Percentiles rank a stretch among this genome's conserved stretches.
These are phyloP conservation scores for Phengaris alcon DNA, from an alignment of 2,888 invertebrate species.

Conservation along the genomic window DNA sequence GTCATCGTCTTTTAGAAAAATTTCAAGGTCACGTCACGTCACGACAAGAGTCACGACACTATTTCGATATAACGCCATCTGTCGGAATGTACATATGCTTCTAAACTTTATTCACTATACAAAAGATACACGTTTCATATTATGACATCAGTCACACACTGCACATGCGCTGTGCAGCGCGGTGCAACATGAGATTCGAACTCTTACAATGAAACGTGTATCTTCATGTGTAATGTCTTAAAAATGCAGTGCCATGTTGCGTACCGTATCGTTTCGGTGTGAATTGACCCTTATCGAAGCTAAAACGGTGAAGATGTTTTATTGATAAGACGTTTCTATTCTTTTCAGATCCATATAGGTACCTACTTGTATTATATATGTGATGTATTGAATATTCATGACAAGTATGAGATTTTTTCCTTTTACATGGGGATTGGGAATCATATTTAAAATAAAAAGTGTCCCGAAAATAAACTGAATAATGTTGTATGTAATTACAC, in stretches of 20 bases:
- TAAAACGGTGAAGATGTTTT: background rate
- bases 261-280: too few species aligned
- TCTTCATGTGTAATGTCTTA: too few species aligned
- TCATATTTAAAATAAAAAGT: background rate
- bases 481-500: background rate
- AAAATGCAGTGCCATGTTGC: too few species aligned
- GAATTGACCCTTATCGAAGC: background rate
- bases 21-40: background rate
- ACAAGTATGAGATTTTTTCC: background rate
- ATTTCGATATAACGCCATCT: too few species aligned
- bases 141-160: too few species aligned
- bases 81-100: too few species aligned
- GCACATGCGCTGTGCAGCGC: too few species aligned
- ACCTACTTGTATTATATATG: background rate
- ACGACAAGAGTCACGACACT: background rate
- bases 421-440: background rate
- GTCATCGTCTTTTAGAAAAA: too few species aligned
- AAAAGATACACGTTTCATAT: too few species aligned
- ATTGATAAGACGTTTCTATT: background rate
- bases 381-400: background rate
- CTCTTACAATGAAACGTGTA: too few species aligned
- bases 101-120: too few species aligned
- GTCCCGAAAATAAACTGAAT: background rate
- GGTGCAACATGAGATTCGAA: too few species aligned
- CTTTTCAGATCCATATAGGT: background rate